Base-by-base conservation (phyloP, 2,113 vertebrate genomes). In the Lichenostomus cassidix region DNA sequence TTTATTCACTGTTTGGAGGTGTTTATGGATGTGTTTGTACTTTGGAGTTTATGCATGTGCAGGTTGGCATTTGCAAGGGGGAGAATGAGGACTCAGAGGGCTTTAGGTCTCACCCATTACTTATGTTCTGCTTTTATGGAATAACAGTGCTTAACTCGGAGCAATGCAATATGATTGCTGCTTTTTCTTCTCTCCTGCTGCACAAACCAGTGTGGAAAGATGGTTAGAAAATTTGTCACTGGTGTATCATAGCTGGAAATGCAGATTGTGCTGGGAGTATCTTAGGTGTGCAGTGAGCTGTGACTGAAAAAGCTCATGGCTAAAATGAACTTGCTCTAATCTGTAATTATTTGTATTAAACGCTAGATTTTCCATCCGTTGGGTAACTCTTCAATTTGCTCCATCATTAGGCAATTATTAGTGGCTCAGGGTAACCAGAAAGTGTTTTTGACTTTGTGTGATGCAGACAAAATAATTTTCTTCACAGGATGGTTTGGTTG, bases 21-120 rank as follows among this genome's bases (percentile, higher is more conserved):
- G 28, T 70, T 87, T 21, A 4, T 49, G 6, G 33, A 11, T 65
- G 35, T 37, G 5, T 46, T 67, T 77, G 49, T 35, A 16, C 27
- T 55, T 64, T 42, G n/a, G 37, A 73, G 18, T 50, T 90, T 41
- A 13, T 75, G 18, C 19, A 4, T 31, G 27, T 44, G 27, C 12
- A 74, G 35, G 3, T 46, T 80, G 55, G 9, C 5, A 2, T 79
- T 94, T 83, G 2, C 39, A n/a, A 15, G 2, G 20, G 4, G 22
- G 2, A 44, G 12, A 49, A 28, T 0, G 4, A 64, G 44, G 41
- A 10, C 29, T 65, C 1, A 0, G 35, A 78, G 39, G 10, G 4
- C 3, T 78, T 82, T 35, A 39, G 37, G 7, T 75, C 11, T 67
- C 19, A n/a, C 22, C 37, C 8, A 1, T 71, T 49, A 8, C 11